Percentiles rank a stretch among this genome's conserved stretches.
Evolutionary conservation across 2,888 invertebrate genomes (phyloP).

Genomic region (Nymphalis c-album): DNA sequence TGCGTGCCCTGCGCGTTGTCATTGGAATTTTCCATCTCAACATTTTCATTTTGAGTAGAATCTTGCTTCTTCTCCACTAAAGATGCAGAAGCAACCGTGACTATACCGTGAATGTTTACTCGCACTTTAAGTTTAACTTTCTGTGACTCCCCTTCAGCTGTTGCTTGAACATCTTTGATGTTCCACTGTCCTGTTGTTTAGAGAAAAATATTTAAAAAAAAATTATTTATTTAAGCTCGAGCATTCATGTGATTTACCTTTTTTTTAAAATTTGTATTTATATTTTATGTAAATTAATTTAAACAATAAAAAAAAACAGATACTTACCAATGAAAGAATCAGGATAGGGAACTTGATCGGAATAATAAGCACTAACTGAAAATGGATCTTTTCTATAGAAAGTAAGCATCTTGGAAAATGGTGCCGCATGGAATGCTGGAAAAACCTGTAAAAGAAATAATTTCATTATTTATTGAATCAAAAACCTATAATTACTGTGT

Average conservation of each 20-base stretch:
- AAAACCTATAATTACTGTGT: no score
- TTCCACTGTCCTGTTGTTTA: conserved; percentile 84
- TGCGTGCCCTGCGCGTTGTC: conserved; percentile 51
- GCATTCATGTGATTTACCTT: no score
- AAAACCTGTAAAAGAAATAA: conserved; percentile 83
- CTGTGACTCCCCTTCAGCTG: conserved; percentile 93
- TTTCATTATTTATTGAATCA: no score
- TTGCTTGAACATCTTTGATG: conserved; percentile 92
- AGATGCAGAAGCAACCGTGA: conserved; percentile 92
- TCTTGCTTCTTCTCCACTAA: conserved; percentile 88
- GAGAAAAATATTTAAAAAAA: conserved; percentile 18
- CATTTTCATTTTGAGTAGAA: conserved; percentile 63
- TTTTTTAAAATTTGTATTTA: not conserved
- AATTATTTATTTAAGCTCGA: no score
- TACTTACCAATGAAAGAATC: conserved; percentile 88
- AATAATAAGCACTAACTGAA: conserved; percentile 91
- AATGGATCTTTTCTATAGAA: conserved; percentile 95
- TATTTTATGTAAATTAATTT: not conserved
- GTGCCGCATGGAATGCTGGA: conserved; percentile 92
- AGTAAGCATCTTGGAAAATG: conserved; percentile 96
- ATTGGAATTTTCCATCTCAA: conserved; percentile 73
- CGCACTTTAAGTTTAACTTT: conserved; percentile 98
- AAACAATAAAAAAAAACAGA: not conserved
- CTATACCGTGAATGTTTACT: conserved; percentile 95
- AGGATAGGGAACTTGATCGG: conserved; percentile 87